Conservation (phyloP, 2,113 vertebrate genomes). For the Hystrix brachyura region DNA sequence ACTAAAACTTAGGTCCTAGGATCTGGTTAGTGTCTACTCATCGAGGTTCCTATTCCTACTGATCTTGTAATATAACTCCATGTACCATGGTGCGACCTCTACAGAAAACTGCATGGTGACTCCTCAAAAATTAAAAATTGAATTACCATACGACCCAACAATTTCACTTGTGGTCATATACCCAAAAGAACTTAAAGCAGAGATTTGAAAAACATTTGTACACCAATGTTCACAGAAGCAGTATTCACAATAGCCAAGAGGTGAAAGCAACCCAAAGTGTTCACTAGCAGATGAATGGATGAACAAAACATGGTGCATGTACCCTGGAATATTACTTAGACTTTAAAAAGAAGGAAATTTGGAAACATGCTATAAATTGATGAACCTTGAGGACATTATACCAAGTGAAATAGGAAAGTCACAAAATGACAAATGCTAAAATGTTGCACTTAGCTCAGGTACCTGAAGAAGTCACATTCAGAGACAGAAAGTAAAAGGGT, state of each 20-base stretch:
- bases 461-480: background rate
- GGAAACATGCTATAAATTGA: background rate
- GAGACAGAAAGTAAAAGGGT: background rate
- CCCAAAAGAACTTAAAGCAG: background rate
- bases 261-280: background rate
- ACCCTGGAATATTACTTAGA: background rate
- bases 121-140: background rate
- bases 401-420: background rate
- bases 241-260: background rate
- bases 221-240: background rate
- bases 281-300: background rate
- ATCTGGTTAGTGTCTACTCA: background rate
- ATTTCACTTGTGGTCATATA: background rate
- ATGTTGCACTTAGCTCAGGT: background rate
- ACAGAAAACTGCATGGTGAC: background rate
- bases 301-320: background rate
- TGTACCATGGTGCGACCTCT: background rate
- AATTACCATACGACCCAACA: background rate
- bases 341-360: conserved; percentile 23
- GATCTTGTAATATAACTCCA: background rate
- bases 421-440: background rate
- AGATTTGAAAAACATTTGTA: background rate
- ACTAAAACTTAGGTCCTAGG: background rate
- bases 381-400: background rate
- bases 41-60: background rate